These are phyloP conservation scores for Pararge aegeria DNA, from an alignment of 1,140 invertebrate species.

Conservation along the genomic window DNA sequence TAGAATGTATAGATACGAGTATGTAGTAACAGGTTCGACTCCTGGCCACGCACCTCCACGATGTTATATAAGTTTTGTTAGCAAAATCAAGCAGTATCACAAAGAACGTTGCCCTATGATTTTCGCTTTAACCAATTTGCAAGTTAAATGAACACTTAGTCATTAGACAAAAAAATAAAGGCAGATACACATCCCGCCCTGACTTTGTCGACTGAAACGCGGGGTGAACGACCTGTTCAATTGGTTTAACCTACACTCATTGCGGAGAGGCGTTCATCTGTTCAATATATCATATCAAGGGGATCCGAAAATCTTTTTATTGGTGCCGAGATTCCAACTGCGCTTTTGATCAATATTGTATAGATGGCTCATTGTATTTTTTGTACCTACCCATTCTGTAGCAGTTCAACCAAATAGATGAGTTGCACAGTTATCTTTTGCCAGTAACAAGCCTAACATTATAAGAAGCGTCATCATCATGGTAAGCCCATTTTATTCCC, in stretches of 20 bases:
- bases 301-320: not conserved
- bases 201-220: conserved; percentile 12
- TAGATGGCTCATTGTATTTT: not conserved
- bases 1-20: too few relatives aligned
- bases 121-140: not conserved
- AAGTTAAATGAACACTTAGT: conserved; percentile 2
- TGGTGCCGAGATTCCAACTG: not conserved
- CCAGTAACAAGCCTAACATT: too few relatives aligned
- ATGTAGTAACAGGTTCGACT: too few relatives aligned
- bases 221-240: conserved; percentile 23
- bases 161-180: conserved; percentile 12
- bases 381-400: not conserved
- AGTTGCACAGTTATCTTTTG: too few relatives aligned
- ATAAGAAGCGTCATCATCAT: too few relatives aligned
- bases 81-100: too few relatives aligned
- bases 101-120: not conserved
- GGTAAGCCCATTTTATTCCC: too few relatives aligned
- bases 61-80: too few relatives aligned
- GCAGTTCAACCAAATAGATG: too few relatives aligned
- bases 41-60: too few relatives aligned
- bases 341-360: not conserved
- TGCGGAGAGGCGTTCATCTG: conserved; percentile 3
- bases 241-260: conserved; percentile 19
- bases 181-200: not conserved
- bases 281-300: not conserved